These are phyloP conservation scores for Chelonus insularis DNA, from an alignment of 1,140 invertebrate genomes.

Conservation along the genomic window DNA sequence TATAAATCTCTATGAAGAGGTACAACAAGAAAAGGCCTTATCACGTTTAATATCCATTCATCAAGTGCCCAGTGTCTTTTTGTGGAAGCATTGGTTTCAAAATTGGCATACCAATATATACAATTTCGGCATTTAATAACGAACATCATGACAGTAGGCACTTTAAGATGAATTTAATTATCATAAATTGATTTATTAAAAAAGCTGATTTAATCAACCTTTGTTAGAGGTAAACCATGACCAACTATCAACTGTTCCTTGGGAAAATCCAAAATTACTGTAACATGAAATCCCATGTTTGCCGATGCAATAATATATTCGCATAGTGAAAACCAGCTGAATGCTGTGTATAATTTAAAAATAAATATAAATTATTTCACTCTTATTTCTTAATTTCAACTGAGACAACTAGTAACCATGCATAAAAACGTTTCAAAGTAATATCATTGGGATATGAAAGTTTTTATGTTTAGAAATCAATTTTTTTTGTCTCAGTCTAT, in stretches of 20 bases:
- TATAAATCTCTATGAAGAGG: slow-evolving; percentile 19
- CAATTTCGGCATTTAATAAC: slow-evolving; percentile 33
- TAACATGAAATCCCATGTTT: slow-evolving; percentile 90
- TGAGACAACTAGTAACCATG: background rate
- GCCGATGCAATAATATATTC: slow-evolving; percentile 88
- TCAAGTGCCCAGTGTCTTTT: slow-evolving; percentile 30
- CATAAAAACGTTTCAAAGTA: too few species aligned
- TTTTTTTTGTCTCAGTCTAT: too few species aligned
- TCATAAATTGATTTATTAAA: background rate
- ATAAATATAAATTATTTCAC: slow-evolving; percentile 7
- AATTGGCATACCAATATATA: slow-evolving; percentile 18
- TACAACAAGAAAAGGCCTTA: slow-evolving; percentile 27
- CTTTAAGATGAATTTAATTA: slow-evolving; percentile 39
- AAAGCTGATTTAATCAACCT: slow-evolving; percentile 48
- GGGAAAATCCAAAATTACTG: slow-evolving; percentile 84
- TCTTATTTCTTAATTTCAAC: background rate
- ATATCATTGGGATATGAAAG: too few species aligned
- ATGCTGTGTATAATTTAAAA: slow-evolving; percentile 68
- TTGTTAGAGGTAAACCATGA: slow-evolving; percentile 55
- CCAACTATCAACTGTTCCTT: slow-evolving; percentile 77
- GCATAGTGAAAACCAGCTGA: slow-evolving; percentile 90
- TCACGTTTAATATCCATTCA: slow-evolving; percentile 21
- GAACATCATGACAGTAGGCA: slow-evolving; percentile 48
- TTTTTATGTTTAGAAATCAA: too few species aligned
- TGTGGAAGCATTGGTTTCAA: slow-evolving; percentile 15